phyloP scores from a whole-genome alignment of 2,113 vertebrate genomes.

The Empidonax traillii region DNA sequence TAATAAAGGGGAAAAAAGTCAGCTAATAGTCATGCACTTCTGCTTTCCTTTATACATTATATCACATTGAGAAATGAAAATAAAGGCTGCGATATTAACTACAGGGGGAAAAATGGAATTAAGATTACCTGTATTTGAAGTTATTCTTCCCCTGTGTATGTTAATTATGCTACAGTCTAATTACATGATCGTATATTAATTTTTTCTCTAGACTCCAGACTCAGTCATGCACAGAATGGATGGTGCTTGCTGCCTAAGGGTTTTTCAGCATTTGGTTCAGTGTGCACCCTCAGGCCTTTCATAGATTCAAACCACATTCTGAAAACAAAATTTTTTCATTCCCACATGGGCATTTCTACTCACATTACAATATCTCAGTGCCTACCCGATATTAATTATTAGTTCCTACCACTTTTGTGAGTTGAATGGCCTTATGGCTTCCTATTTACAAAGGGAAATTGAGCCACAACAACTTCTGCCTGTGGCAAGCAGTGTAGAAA shows the following conservation, averaged over 20 bases:
- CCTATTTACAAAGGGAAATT: not conserved
- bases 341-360: not conserved
- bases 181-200: not conserved
- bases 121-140: not conserved
- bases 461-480: not conserved
- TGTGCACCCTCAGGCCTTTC: not conserved
- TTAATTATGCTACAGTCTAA: conserved; percentile 39
- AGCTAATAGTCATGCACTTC: not conserved
- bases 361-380: not conserved
- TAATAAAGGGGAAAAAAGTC: not conserved
- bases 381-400: not conserved
- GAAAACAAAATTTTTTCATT: not conserved
- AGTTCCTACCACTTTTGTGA: not conserved
- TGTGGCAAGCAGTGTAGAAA: not conserved
- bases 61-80: not conserved
- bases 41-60: not conserved
- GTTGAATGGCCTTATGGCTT: not conserved
- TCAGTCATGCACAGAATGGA: conserved; percentile 3
- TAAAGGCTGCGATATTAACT: not conserved
- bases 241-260: not conserved
- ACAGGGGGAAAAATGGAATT: not conserved
- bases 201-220: not conserved
- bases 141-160: not conserved
- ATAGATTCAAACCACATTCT: not conserved
- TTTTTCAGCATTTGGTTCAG: conserved; percentile 26